Percentiles rank a stretch among this genome's conserved stretches.
Conservation (phyloP, 92 coral and sea anemone genomes). For the Porites rus region DNA sequence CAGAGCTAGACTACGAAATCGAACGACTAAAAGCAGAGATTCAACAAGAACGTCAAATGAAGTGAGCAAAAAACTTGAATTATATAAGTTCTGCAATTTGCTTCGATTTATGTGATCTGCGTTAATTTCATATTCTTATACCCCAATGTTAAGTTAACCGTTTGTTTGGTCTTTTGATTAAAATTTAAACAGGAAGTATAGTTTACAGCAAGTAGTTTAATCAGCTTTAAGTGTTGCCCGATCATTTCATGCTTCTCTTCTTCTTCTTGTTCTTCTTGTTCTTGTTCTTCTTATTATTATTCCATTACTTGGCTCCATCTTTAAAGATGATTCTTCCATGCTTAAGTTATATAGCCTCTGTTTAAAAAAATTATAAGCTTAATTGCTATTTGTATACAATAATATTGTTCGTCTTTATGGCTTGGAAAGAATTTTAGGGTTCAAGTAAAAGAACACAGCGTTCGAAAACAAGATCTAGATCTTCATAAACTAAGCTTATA, state of each 20-base stretch:
- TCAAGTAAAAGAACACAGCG: too few species aligned
- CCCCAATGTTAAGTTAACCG: not conserved
- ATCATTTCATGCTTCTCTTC: too few species aligned
- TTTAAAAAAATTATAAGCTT: not conserved
- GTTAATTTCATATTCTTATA: not conserved
- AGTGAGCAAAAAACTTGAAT: slow-evolving; percentile 44
- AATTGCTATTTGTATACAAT: not conserved
- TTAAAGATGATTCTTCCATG: too few species aligned
- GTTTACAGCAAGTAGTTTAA: not conserved
- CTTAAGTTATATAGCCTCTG: not conserved
- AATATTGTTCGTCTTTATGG: too few species aligned
- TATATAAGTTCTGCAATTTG: not conserved
- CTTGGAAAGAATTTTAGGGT: too few species aligned
- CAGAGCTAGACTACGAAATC: slow-evolving; percentile 93
- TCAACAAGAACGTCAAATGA: slow-evolving; percentile 98
- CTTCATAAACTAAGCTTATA: too few species aligned
- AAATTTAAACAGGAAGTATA: not conserved
- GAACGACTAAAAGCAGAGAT: slow-evolving; percentile 94
- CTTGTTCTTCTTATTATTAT: too few species aligned
- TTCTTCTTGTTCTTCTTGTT: too few species aligned
- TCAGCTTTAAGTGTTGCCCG: not conserved
- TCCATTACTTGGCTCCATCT: too few species aligned
- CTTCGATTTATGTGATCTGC: not conserved
- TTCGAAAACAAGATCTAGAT: too few species aligned
- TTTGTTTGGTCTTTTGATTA: not conserved